Evolutionary conservation across 1,140 invertebrate genomes (phyloP).

Genomic region (Pseudomyrmex sp.): DNA sequence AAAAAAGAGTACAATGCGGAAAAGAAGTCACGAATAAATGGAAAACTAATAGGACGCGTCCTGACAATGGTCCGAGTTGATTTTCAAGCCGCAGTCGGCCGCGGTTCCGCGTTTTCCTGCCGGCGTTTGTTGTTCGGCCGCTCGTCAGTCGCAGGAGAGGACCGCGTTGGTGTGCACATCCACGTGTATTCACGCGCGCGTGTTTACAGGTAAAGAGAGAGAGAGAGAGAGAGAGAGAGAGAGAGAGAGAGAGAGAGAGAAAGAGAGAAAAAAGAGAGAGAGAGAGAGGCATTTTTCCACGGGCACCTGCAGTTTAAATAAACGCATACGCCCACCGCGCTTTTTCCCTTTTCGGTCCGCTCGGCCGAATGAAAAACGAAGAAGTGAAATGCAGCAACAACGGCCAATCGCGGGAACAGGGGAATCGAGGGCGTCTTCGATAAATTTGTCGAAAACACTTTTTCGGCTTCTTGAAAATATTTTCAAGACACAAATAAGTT

Average conservation of each 20-base stretch:
- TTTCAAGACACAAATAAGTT: no score
- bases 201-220: background rate
- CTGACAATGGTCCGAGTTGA: slow-evolving; percentile 78
- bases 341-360: slow-evolving; percentile 37
- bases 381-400: slow-evolving; percentile 70
- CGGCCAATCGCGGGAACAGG: slow-evolving; percentile 76
- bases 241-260: slow-evolving; percentile 15
- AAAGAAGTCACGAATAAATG: slow-evolving; percentile 69
- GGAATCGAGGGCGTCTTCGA: slow-evolving; percentile 41
- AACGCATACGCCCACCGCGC: slow-evolving; percentile 75
- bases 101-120: slow-evolving; percentile 75
- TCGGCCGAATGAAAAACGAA: slow-evolving; percentile 76
- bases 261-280: background rate
- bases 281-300: slow-evolving; percentile 75
- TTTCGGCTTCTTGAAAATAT: no score
- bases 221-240: background rate
- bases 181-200: background rate
- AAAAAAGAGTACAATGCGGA: background rate
- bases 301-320: slow-evolving; percentile 79
- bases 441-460: background rate
- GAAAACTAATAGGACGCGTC: slow-evolving; percentile 79
- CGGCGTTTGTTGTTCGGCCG: slow-evolving; percentile 79
- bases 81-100: slow-evolving; percentile 76
- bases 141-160: slow-evolving; percentile 79
- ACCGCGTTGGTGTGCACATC: slow-evolving; percentile 61